Conservation (phyloP, 2,888 invertebrate species). For the Himalopsyche tibetana region DNA sequence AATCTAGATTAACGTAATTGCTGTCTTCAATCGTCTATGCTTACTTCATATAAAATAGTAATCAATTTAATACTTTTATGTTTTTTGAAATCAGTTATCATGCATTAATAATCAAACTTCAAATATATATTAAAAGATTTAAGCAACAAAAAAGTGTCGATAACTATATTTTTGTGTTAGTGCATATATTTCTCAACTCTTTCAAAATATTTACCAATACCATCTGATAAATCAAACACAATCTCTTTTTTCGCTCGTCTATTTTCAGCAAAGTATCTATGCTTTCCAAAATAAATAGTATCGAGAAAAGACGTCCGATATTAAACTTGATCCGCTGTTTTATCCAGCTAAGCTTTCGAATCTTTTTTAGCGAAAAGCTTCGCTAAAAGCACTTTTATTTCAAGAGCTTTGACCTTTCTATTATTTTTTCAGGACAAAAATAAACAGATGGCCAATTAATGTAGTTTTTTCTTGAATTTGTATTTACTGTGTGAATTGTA, state of each 20-base stretch:
- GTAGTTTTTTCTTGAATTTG: not conserved
- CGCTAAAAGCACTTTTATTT: slow-evolving; percentile 35
- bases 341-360: slow-evolving; percentile 35
- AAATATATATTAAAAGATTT: too few relatives aligned
- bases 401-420: slow-evolving; percentile 39
- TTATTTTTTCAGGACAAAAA: slow-evolving; percentile 35
- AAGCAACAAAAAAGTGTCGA: not conserved
- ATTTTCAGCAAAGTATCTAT: slow-evolving; percentile 30
- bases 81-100: too few relatives aligned
- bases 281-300: slow-evolving; percentile 43
- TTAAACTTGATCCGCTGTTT: slow-evolving; percentile 43
- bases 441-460: slow-evolving; percentile 38
- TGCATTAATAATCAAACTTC: too few relatives aligned
- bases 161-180: not conserved
- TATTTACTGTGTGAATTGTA: not conserved
- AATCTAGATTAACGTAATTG: too few relatives aligned
- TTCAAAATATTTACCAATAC: not conserved
- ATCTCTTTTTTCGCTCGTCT: not conserved
- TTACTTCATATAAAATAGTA: too few relatives aligned
- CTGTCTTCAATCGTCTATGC: too few relatives aligned
- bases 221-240: slow-evolving; percentile 28
- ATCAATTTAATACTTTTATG: too few relatives aligned
- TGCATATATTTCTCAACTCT: not conserved
- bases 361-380: slow-evolving; percentile 28
- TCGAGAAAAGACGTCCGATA: slow-evolving; percentile 42